phyloP scores from a whole-genome alignment of 2,888 invertebrate genomes.

The Lottia gigantea region DNA sequence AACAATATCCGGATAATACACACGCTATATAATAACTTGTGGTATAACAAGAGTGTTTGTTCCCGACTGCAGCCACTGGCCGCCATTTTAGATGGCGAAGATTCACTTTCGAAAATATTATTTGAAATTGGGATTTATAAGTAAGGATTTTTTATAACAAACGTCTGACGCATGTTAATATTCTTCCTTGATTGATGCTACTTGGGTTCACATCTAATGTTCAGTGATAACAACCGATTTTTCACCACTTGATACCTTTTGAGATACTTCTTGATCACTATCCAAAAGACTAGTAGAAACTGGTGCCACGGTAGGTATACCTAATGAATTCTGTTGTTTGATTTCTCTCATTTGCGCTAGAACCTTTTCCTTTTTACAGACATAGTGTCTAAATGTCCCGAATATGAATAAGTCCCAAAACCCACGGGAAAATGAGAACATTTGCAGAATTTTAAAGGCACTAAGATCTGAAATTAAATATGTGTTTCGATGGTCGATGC shows the following conservation, averaged over 20 bases:
- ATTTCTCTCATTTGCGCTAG: slow-evolving; percentile 35
- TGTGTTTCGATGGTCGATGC: slow-evolving; percentile 28
- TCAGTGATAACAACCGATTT: neutral
- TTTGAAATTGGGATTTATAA: too few species aligned
- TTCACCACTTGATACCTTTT: slow-evolving; percentile 19
- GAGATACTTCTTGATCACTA: slow-evolving; percentile 26
- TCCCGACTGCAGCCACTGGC: too few species aligned
- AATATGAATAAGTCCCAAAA: slow-evolving; percentile 54
- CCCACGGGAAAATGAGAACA: slow-evolving; percentile 41
- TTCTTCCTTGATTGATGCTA: too few species aligned
- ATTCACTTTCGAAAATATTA: too few species aligned
- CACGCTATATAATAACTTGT: too few species aligned
- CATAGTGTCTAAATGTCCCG: slow-evolving; percentile 54
- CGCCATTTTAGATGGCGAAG: too few species aligned
- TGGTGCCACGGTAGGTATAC: slow-evolving; percentile 25
- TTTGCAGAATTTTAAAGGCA: slow-evolving; percentile 20
- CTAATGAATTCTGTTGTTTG: slow-evolving; percentile 24
- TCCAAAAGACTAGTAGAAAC: slow-evolving; percentile 34
- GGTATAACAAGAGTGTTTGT: too few species aligned
- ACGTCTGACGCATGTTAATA: too few species aligned
- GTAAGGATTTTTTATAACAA: too few species aligned
- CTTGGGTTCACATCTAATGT: too few species aligned
- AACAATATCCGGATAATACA: too few species aligned
- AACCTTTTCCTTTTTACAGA: slow-evolving; percentile 42
- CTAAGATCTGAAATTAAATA: slow-evolving; percentile 18